Conservation (phyloP, 2,888 invertebrate genomes). For the Cyclophora albipunctata region DNA sequence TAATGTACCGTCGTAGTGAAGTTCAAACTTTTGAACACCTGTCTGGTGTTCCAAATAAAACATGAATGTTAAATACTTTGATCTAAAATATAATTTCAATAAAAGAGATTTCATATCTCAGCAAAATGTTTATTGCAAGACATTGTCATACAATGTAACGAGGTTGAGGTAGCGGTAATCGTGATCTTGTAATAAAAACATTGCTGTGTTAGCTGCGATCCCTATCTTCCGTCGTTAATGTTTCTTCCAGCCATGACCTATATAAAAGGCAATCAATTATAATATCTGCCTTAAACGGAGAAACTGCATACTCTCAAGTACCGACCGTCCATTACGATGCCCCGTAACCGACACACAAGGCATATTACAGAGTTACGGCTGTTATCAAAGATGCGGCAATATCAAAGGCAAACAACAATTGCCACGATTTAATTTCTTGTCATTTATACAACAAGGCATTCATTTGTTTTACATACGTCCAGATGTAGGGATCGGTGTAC, state of each 20-base stretch:
- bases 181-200: slow-evolving; percentile 22
- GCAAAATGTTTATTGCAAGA: not conserved
- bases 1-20: too few relatives aligned
- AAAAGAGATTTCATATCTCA: too few relatives aligned
- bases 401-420: slow-evolving; percentile 46
- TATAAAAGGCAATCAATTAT: slow-evolving; percentile 51
- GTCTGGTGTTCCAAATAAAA: too few relatives aligned
- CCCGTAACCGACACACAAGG: slow-evolving; percentile 2
- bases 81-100: too few relatives aligned
- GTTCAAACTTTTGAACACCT: not conserved
- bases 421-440: slow-evolving; percentile 42
- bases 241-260: slow-evolving; percentile 46
- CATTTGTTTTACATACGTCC: slow-evolving; percentile 28
- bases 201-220: slow-evolving; percentile 31
- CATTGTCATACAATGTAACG: slow-evolving; percentile 7
- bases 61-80: too few relatives aligned
- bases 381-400: slow-evolving; percentile 56
- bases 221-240: slow-evolving; percentile 40
- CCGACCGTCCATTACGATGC: slow-evolving; percentile 32
- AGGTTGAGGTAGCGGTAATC: slow-evolving; percentile 17
- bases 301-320: slow-evolving; percentile 44
- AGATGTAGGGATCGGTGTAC: slow-evolving; percentile 48
- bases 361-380: slow-evolving; percentile 22
- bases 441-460: slow-evolving; percentile 40
- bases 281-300: slow-evolving; percentile 49